Conservation (phyloP, 2,797 vertebrate species). For the Eupleurogrammus muticus region DNA sequence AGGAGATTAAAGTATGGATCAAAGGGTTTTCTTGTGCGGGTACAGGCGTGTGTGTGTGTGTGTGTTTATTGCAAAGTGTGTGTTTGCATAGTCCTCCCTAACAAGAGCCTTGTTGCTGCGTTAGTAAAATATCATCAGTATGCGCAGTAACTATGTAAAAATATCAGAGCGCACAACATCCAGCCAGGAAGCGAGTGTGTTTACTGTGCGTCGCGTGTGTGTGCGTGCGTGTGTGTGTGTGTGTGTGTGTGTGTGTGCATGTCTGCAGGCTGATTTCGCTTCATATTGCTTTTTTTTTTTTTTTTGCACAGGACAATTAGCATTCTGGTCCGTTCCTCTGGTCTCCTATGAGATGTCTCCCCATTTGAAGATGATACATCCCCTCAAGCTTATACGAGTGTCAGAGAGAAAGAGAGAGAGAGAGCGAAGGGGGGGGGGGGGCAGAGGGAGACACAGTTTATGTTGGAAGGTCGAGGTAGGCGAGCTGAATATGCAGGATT, state of each 20-base stretch:
- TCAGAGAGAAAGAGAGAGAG: not conserved
- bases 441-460: constrained; percentile 22
- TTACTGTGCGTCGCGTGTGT: constrained; percentile 8
- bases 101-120: constrained; percentile 8
- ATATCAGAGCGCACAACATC: constrained; percentile 32
- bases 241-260: constrained; percentile 13
- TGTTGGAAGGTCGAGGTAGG: constrained; percentile 39
- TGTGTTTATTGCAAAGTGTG: constrained; percentile 31
- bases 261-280: constrained; percentile 57
- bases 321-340: constrained; percentile 55
- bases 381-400: constrained; percentile 57
- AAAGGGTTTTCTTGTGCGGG: constrained; percentile 32
- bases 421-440: not conserved
- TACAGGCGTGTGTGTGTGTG: constrained; percentile 1
- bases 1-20: constrained; percentile 39
- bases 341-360: constrained; percentile 65
- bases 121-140: constrained; percentile 15
- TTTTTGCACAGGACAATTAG: constrained; percentile 59
- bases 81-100: constrained; percentile 23
- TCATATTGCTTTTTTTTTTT: constrained; percentile 48
- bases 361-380: constrained; percentile 71
- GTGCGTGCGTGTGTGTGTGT: constrained; percentile 3
- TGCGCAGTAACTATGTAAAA: constrained; percentile 28
- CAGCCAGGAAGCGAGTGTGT: constrained; percentile 15
- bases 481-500: constrained; percentile 58